Evolutionary conservation across 1,140 invertebrate species (phyloP), one percentile per base, ranked within the genome.

Genomic region (Zaprionus inermis): DNA sequence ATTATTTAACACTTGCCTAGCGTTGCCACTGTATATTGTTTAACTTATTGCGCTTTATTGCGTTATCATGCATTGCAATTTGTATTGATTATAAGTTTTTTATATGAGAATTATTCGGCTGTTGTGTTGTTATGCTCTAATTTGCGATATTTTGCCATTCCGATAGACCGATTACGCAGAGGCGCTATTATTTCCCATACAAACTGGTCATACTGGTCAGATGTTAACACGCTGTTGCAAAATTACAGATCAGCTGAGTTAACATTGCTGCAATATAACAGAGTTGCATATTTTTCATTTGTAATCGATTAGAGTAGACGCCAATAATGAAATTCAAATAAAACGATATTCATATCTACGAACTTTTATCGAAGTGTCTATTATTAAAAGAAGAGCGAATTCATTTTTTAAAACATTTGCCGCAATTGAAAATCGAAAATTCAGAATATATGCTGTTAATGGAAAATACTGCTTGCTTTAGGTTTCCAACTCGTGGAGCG

Each of bases 1-100:
- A 12, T 46, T 34, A n/a, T 22, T 44, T 51, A 63, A 84, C 64
- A 76, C 72, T 65, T 58, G 32, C 49, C 41, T 28, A 38, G 22
- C 44, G 57, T 69, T 71, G 60, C 46, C 32, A 28, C 16, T 20
- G 54, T 30, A 64, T 76, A 57, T 76, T 58, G 16, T 28, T 52
- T 28, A 51, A 51, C 79, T 58, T 60, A 51, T 80, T 70, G 32
- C 64, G 54, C n/a, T 38, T 84, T 73, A 65, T 56, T 46, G 56
- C 58, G 36, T 79, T 82, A 76, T 65, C 66, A 57, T 61, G 76
- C 72, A 79, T 79, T 79, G 71, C 71, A 75, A 78, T 79, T 74
- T 78, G 49, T 81, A 81, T 81, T 81, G 79, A 81, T 81, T 81
- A 61, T 61, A 73, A 69, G 36, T 61, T 76, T 64, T 61, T 76